Percentiles rank a stretch among this genome's conserved stretches.
Conservation (phyloP, 2,113 vertebrate genomes). For the Eulemur macaco region DNA sequence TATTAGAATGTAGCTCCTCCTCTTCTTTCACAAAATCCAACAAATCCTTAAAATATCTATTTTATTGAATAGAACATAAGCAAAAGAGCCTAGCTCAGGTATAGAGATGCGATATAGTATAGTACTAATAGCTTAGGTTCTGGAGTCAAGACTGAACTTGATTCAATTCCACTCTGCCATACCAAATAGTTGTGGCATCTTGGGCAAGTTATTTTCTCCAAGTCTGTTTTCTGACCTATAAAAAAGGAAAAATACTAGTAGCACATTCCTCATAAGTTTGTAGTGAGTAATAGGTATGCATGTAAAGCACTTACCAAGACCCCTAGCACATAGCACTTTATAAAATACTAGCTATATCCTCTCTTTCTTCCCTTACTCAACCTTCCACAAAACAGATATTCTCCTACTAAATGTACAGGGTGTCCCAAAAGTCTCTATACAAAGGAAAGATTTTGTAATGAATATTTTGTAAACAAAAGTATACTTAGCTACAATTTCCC, state of each 20-base stretch:
- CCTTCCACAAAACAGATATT: background rate
- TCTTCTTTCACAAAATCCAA: slow-evolving; percentile 37
- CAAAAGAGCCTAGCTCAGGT: background rate
- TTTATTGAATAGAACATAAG: background rate
- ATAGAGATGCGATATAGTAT: background rate
- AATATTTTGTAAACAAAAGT: too few relatives aligned
- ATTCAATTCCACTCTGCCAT: background rate
- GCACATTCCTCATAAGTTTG: background rate
- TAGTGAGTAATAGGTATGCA: background rate
- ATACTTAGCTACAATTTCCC: too few relatives aligned
- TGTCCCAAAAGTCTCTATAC: too few relatives aligned
- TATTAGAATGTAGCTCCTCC: background rate
- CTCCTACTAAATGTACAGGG: background rate
- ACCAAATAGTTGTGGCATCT: background rate
- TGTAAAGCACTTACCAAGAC: background rate
- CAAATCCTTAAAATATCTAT: background rate
- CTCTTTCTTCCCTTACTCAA: background rate
- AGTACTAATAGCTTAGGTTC: background rate
- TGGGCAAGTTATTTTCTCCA: background rate
- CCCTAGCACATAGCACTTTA: background rate
- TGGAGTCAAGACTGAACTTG: background rate
- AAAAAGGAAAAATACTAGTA: background rate
- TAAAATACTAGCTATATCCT: background rate
- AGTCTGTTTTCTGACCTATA: background rate
- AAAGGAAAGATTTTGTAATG: too few relatives aligned